Evolutionary conservation across 2,888 invertebrate genomes (phyloP).

Genomic region (Tenthredo notha): DNA sequence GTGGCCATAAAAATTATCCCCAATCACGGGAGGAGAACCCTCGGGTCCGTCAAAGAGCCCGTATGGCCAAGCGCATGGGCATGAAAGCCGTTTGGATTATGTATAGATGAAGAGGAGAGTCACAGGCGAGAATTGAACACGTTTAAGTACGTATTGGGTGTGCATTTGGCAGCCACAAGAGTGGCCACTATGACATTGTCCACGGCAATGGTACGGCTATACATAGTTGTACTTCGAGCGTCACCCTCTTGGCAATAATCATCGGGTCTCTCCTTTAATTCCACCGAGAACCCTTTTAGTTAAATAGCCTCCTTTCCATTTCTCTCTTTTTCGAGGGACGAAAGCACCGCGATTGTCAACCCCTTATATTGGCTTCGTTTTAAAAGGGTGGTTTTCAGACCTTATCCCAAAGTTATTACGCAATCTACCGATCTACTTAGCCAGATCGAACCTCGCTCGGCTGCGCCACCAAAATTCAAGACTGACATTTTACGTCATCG

Average conservation of each 20-base stretch:
- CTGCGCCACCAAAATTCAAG: conserved; percentile 16
- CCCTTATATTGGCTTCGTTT: conserved; percentile 53
- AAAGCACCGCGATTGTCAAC: conserved; percentile 52
- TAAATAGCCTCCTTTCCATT: conserved; percentile 67
- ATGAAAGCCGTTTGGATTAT: conserved; percentile 51
- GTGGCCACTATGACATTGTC: conserved; percentile 40
- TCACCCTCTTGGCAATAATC: conserved; percentile 66
- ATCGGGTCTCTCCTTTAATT: conserved; percentile 73
- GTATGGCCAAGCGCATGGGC: conserved; percentile 48
- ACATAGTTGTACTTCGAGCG: conserved; percentile 1
- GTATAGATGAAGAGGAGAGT: conserved; percentile 46
- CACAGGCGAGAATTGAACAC: conserved; percentile 35
- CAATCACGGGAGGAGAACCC: conserved; percentile 53
- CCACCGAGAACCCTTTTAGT: conserved; percentile 70
- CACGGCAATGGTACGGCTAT: conserved; percentile 12
- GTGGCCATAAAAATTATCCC: conserved; percentile 56
- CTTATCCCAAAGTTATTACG: conserved; percentile 49
- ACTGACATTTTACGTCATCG: conserved; percentile 25
- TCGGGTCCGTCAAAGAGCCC: conserved; percentile 53
- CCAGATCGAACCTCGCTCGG: conserved; percentile 34
- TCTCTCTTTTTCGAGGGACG: conserved; percentile 48
- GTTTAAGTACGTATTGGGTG: conserved; percentile 46
- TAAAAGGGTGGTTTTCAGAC: conserved; percentile 47
- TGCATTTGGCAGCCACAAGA: conserved; percentile 52
- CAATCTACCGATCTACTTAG: conserved; percentile 47